Conservation (phyloP, 92 coral and sea anemone species). For the Parazoanthus darwini region DNA sequence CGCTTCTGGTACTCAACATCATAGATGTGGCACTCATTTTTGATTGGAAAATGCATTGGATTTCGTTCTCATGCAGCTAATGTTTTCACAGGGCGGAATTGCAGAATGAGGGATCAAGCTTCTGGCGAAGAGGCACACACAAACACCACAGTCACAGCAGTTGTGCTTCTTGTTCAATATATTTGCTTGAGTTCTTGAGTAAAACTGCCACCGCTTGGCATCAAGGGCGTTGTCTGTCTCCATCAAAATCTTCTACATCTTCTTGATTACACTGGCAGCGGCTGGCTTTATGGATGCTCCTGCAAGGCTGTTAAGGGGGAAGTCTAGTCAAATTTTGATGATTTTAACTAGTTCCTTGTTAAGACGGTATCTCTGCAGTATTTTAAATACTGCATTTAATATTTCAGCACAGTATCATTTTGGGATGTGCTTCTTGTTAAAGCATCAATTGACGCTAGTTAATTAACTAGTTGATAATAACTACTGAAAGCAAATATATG, state of each 20-base stretch:
- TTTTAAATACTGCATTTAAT: slow-evolving; percentile 17
- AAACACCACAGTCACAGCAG: slow-evolving; percentile 41
- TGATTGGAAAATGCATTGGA: slow-evolving; percentile 32
- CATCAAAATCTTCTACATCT: slow-evolving; percentile 11
- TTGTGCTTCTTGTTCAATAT: slow-evolving; percentile 17
- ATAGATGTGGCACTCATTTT: slow-evolving; percentile 24
- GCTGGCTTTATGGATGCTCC: slow-evolving; percentile 29
- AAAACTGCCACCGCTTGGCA: slow-evolving; percentile 11
- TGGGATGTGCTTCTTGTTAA: background rate
- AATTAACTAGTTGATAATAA: slow-evolving; percentile 31
- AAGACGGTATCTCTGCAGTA: slow-evolving; percentile 17
- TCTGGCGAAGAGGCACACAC: slow-evolving; percentile 26
- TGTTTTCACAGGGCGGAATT: slow-evolving; percentile 39
- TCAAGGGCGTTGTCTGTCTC: slow-evolving; percentile 25
- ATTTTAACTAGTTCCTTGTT: too few relatives aligned
- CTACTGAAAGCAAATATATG: slow-evolving; percentile 32
- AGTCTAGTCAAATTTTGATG: too few relatives aligned
- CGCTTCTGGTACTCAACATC: slow-evolving; percentile 42
- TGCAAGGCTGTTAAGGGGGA: background rate
- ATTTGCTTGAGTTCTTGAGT: slow-evolving; percentile 1
- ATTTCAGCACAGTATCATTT: slow-evolving; percentile 4
- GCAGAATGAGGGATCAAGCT: slow-evolving; percentile 36
- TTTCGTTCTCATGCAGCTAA: slow-evolving; percentile 39
- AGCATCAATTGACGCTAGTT: too few relatives aligned
- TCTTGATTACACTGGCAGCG: slow-evolving; percentile 2